Evolutionary conservation across 2,113 vertebrate species (phyloP).

Genomic region (Promerops cafer): DNA sequence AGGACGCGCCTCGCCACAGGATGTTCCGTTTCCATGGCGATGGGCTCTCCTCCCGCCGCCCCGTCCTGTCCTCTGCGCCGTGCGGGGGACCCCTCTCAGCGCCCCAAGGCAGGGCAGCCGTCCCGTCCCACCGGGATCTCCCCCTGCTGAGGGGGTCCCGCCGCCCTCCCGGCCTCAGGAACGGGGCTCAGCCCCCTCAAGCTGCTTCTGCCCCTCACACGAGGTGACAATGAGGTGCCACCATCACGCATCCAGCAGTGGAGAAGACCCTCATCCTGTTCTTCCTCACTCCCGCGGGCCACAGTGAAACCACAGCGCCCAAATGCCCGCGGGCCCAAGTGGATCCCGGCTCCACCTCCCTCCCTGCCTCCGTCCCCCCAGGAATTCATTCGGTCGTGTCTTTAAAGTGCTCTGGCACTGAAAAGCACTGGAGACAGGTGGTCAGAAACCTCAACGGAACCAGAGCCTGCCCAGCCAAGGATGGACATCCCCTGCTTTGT

Average conservation of each 20-base stretch:
- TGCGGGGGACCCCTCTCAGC: not conserved
- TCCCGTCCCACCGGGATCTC: fast-evolving
- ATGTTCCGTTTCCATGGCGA: slow-evolving; percentile 49
- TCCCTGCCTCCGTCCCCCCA: not conserved
- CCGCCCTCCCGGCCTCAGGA: fast-evolving
- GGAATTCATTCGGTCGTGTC: not conserved
- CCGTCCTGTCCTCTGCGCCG: fast-evolving
- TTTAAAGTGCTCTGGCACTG: not conserved
- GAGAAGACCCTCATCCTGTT: not conserved
- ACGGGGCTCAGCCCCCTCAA: fast-evolving
- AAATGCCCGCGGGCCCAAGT: fast-evolving
- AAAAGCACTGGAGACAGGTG: not conserved
- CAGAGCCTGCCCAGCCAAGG: not conserved
- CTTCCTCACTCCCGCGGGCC: not conserved
- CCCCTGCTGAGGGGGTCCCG: not conserved
- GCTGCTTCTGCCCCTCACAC: fast-evolving
- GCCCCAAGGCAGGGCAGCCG: not conserved
- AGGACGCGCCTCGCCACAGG: slow-evolving; percentile 9
- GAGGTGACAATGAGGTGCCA: fast-evolving
- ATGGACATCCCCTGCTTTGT: not conserved
- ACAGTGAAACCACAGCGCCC: not conserved
- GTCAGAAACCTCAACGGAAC: not conserved
- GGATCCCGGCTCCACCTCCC: not conserved
- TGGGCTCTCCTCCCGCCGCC: not conserved
- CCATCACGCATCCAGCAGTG: fast-evolving